Evolutionary conservation across 2,113 vertebrate species (phyloP).

Genomic region (Phoenicopterus ruber): DNA sequence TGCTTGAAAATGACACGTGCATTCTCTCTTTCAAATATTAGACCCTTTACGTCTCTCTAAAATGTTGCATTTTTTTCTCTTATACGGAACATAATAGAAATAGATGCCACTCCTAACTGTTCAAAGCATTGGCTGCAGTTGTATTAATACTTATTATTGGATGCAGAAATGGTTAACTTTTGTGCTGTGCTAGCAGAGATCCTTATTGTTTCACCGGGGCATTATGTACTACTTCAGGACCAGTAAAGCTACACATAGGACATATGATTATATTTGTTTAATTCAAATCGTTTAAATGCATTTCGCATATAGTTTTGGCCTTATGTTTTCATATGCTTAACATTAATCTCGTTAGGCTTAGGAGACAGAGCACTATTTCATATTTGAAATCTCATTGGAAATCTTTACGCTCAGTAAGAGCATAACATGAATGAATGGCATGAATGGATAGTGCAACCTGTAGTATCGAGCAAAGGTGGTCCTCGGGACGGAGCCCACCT

Average conservation of each 20-base stretch:
- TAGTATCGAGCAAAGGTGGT: neutral
- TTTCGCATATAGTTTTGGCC: neutral
- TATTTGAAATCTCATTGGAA: neutral
- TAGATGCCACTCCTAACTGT: neutral
- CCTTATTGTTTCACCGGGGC: neutral
- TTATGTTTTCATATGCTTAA: neutral
- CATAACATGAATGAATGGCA: neutral
- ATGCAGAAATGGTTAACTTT: neutral
- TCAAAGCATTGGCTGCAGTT: neutral
- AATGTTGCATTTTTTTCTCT: neutral
- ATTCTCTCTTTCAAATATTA: neutral
- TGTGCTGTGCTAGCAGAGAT: neutral
- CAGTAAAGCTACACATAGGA: neutral
- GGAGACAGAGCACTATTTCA: neutral
- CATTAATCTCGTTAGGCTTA: accelerated
- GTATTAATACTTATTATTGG: neutral
- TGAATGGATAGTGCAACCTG: neutral
- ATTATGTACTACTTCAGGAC: neutral
- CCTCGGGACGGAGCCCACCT: neutral
- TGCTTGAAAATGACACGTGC: neutral
- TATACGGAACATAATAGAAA: neutral
- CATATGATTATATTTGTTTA: neutral
- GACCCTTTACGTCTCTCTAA: neutral
- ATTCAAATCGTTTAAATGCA: neutral
- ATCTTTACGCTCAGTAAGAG: neutral